Evolutionary conservation across 2,888 invertebrate genomes (phyloP), one percentile per base, ranked within the genome.

Genomic region (Galerucella nymphaeae): DNA sequence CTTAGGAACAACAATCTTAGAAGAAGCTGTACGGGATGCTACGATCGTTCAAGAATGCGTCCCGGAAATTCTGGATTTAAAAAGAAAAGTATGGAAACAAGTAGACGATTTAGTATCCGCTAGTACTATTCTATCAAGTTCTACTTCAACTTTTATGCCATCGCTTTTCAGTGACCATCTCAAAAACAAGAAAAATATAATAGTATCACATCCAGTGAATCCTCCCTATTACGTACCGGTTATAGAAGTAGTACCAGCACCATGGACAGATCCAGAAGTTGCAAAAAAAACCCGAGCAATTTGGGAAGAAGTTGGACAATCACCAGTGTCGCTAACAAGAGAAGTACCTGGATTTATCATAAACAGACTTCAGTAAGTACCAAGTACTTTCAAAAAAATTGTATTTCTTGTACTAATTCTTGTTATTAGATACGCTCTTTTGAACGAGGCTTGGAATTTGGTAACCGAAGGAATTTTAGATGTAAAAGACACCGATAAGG

Each of bases 211-310:
- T 87, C 98, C 98, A 86, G 96, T 97, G 2, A 98, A 98, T 86
- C 98, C 98, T 6, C 98, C 98, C 0, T 98, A 98, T 86, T 98
- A 96, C 85, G 96, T 97, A 30, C 97, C 97, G 0, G 88, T 98
- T 59, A 96, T 97, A 0, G 98, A 99, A 88, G 89, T 99, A 14
- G 95, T 98, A 0, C 98, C 98, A 0, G 95, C 97, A 0, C 95
- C 96, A 5, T 97, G 96, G 96, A 98, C 98, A 0, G 91, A 93
- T 66, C 89, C 92, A 0, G 93, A 93, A 75, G 91, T 96, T 11
- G 90, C 93, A 0, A 88, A 88, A 61, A 92, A 91, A 84, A 94
- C 96, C 0, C 90, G 93, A 68, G 90, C 89, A 58, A 88, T 94
- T 42, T 95, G 98, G 95, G 88, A 90, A 68, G 94, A 95, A 87